Evolutionary conservation across 2,113 vertebrate species (phyloP), one percentile per base, ranked within the genome.

Genomic region (Elaphurus davidianus): DNA sequence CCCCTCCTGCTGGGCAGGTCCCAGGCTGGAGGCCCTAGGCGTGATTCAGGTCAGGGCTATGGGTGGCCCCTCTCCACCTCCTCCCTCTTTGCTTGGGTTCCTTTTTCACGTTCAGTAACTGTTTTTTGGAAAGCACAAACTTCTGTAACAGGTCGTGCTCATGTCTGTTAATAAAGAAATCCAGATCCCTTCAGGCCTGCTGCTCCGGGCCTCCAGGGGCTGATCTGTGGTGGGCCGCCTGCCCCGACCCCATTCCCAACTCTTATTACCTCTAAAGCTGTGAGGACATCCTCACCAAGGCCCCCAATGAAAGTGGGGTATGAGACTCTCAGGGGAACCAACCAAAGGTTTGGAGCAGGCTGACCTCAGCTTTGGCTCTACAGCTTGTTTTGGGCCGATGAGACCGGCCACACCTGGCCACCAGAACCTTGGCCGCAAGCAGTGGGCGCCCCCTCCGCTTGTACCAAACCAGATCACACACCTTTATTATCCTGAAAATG

Each of bases 151-250:
- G 99, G 97, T 98, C 98, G 99, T 99, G 99, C 99, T 99, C 98
- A 99, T 99, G 99, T 99, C 99, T 99, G 98, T 99, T 99, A 99
- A 99, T 99, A 99, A 99, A 99, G 99, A 99, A 99, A 99, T 99
- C 98, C 98, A 98, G 96, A 98, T 98, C 98, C 97, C 98, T 98
- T 97, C 0, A 30, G 98, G 98, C 96, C 97, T 98, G 94, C 94
- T 97, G 98, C 96, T 97, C 94, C 85, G 87, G 95, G 97, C 96
- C 96, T 96, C 83, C 84, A 96, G 92, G 90, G 94, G 79, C 82
- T 71, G 94, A 97, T 90, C 90, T 92, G 88, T 90, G 81, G 62
- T 91, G 96, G 94, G 94, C 85, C 5, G 36, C 87, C 52, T 23
- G 79, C 84, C 57, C 91, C 15, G n/a, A 47, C 52, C 79, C 64